phyloP scores from a whole-genome alignment of 1,140 invertebrate genomes.

The Brachionus asplanchnoidis region DNA sequence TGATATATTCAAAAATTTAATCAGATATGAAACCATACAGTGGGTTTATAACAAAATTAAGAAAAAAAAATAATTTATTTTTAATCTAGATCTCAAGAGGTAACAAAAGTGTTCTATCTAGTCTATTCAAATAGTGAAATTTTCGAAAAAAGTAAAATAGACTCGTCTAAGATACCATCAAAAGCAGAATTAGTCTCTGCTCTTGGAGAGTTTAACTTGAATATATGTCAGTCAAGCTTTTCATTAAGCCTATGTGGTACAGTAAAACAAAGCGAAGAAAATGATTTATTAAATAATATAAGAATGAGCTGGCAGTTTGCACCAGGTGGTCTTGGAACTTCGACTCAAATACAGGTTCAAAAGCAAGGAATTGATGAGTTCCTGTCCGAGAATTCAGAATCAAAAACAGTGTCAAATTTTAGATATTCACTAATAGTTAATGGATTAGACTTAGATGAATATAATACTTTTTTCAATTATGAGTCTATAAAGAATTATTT shows the following conservation, averaged over 20 bases:
- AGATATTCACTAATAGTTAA: neutral
- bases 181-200: neutral
- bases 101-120: neutral
- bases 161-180: neutral
- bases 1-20: slow-evolving; percentile 20
- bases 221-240: neutral
- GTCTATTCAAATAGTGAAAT: slow-evolving; percentile 3
- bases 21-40: neutral
- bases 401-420: neutral
- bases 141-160: slow-evolving; percentile 9
- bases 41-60: neutral
- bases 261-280: neutral
- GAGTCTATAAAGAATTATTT: neutral
- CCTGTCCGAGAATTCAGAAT: neutral
- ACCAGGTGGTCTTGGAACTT: neutral
- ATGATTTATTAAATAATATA: neutral
- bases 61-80: too few relatives aligned
- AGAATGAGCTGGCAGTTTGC: neutral
- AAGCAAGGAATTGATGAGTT: neutral
- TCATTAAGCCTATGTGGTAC: neutral
- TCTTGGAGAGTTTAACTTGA: neutral
- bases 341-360: neutral
- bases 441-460: neutral
- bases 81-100: neutral
- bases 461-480: neutral